A percentile compares a stretch with the other conserved stretches of the same genome.
Evolutionary conservation across 2,888 invertebrate species (phyloP).

Genomic region (Odontomyia ornata): DNA sequence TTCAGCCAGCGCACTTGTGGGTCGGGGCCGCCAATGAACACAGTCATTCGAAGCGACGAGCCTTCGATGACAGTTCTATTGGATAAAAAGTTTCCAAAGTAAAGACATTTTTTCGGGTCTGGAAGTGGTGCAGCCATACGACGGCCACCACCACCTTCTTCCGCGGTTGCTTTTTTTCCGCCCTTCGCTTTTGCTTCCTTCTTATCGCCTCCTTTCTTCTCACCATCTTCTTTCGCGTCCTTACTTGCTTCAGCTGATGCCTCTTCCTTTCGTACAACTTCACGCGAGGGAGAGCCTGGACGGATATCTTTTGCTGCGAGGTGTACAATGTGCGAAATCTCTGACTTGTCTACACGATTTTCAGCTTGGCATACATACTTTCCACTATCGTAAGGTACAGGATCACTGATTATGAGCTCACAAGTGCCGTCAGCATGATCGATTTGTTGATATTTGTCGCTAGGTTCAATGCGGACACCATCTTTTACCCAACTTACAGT

Average conservation of each 20-base stretch:
- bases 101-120: constrained; percentile 64
- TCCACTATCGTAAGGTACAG: constrained; percentile 70
- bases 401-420: constrained; percentile 73
- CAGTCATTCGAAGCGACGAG: constrained; percentile 79
- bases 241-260: constrained; percentile 50
- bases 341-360: constrained; percentile 77
- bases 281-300: constrained; percentile 57
- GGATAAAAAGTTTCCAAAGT: constrained; percentile 78
- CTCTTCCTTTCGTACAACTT: constrained; percentile 47
- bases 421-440: constrained; percentile 80
- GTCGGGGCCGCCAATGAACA: constrained; percentile 79
- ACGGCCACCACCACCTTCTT: constrained; percentile 54
- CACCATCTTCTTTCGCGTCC: constrained; percentile 56
- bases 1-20: constrained; percentile 79
- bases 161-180: constrained; percentile 45
- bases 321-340: constrained; percentile 76
- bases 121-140: constrained; percentile 63
- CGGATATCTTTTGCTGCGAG: constrained; percentile 68
- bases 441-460: constrained; percentile 72
- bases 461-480: constrained; percentile 69
- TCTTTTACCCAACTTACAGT: constrained; percentile 80
- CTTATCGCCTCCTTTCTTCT: constrained; percentile 56
- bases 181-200: constrained; percentile 52
- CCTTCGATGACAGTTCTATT: constrained; percentile 80
- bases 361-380: constrained; percentile 70